Evolutionary conservation across 2,888 invertebrate species (phyloP).

Genomic region (Clunio marinus): DNA sequence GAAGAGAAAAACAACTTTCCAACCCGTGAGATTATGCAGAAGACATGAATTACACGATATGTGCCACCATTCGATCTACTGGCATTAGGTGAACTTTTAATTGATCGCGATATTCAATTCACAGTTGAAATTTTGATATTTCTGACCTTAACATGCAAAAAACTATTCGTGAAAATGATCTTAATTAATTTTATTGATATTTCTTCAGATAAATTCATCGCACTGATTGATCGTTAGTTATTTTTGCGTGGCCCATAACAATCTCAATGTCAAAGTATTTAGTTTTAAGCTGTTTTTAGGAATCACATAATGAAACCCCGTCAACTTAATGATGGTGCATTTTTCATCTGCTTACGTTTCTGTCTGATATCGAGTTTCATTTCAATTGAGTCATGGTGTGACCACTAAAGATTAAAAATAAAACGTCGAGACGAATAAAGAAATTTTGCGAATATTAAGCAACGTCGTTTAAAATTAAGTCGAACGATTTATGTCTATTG

Average conservation of each 20-base stretch:
- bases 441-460: conserved; percentile 12
- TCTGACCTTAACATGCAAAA: conserved; percentile 33
- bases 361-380: too few species aligned
- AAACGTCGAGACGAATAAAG: not conserved
- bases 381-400: too few species aligned
- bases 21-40: conserved; percentile 8
- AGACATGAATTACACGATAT: not conserved
- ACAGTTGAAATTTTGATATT: too few species aligned
- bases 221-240: conserved; percentile 36
- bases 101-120: conserved; percentile 9
- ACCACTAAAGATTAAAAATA: too few species aligned
- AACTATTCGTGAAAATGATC: too few species aligned
- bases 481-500: conserved; percentile 7
- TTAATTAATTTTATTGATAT: conserved; percentile 12
- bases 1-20: conserved; percentile 15
- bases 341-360: too few species aligned
- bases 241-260: not conserved
- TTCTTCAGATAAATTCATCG: not conserved
- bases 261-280: too few species aligned
- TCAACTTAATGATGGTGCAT: too few species aligned
- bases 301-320: too few species aligned
- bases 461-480: not conserved
- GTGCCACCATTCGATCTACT: not conserved
- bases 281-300: too few species aligned
- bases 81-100: conserved; percentile 31